Base-by-base conservation (phyloP, 2,888 invertebrate genomes). In the Sarcophaga caerulescens region DNA sequence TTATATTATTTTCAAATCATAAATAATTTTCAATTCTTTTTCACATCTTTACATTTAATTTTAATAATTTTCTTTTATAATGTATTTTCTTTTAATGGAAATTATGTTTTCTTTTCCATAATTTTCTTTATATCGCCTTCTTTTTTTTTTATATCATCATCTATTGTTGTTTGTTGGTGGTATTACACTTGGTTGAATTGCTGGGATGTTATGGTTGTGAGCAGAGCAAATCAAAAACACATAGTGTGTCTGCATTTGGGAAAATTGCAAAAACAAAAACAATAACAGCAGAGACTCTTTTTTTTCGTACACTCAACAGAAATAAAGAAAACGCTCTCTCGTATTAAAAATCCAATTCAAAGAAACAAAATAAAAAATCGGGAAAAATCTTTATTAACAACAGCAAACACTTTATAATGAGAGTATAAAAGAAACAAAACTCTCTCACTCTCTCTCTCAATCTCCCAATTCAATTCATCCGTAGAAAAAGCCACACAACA, bases 151-250 rank as follows among this genome's bases (percentile, higher is more conserved):
- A 14, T 23, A 59, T 45, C 23, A 65, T 25, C 23, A 52, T 74
- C 65, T 74, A 25, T 52, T 52, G 25, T 63, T 44, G 52, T 44
- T 62, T 57, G 52, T 14, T n/a, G 57, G 70, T 66, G 8, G 23
- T 68, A 75, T 44, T 76, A 82, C 65, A 82, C 65, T 82, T 77
- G 82, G 76, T 60, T 85, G 71, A 76, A 78, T 74, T 70, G 63
- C 62, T 79, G 80, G 73, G 84, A 70, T 83, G 80, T 80, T 78
- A 84, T 83, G 81, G 80, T 83, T 80, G 73, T 82, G 86, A 74
- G 80, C 81, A 86, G 77, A 83, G 60, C 69, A 19, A 52, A 52
- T 14, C 52, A 52, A 52, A 52, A 52, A 12, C 10, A 35, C 35
- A 10, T n/a, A n/a, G 0, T 8, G 35, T 35, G 35, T 35, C 35